Base-by-base conservation (phyloP, 2,797 vertebrate species). In the Aulostomus chinensis region DNA sequence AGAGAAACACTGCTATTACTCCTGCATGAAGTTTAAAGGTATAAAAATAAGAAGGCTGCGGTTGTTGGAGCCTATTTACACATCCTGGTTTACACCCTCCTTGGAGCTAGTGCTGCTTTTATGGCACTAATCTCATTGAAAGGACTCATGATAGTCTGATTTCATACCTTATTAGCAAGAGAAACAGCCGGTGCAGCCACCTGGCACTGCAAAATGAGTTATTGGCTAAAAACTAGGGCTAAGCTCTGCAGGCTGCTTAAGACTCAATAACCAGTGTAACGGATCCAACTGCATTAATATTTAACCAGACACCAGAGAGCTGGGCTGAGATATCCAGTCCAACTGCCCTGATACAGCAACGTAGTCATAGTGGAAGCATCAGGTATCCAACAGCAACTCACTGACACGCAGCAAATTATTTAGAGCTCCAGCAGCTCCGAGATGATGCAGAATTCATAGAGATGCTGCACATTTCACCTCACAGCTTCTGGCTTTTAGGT, bases 281-380 rank as follows among this genome's bases (percentile, higher is more conserved):
- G 9, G 76, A 90, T 87, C 78, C 84, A 84, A 52, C 58, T 40
- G 21, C 77, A 87, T 91, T 73, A 90, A 91, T 91, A 90, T 90
- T 92, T 91, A 61, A 90, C 76, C 60, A 80, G 80, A 81, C 76
- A 80, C 73, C 69, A 76, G 84, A 87, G 88, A 85, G 79, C 81
- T 26, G 18, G 68, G 69, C 71, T 76, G 84, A 83, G 81, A 76
- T 81, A 82, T 75, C 80, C 76, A 66, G 62, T 60, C 77, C 57
- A 70, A 57, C 70, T 37, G 67, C 50, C 60, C 59, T 51, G 73
- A 78, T 78, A 81, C 72, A 72, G 68, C 60, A 61, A 81, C 60
- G 36, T 57, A 73, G 68, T 54, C 57, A 56, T 69, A 43, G 62
- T 64, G 50, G 38, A 74, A 71, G 80, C 76, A 71, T 85, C 77